Percentiles rank a stretch among this genome's conserved stretches.
phyloP scores from a whole-genome alignment of 2,797 vertebrate species.

The Acanthis flammea region DNA sequence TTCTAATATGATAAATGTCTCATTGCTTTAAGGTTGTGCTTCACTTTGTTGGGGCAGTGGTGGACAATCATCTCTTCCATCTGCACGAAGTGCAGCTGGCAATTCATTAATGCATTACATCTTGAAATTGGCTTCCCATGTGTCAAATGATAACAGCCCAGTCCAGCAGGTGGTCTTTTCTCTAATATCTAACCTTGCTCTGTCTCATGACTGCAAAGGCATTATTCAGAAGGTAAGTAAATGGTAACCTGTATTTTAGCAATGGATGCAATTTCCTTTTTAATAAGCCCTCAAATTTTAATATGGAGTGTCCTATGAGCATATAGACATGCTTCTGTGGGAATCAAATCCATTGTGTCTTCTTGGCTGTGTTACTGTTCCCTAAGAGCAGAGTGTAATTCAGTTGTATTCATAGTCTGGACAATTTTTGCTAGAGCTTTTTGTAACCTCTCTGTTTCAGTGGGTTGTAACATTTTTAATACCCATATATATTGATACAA shows the following conservation, averaged over 20 bases:
- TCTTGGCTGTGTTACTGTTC: not conserved
- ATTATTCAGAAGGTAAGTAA: constrained; percentile 88
- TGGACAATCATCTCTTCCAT: constrained; percentile 41
- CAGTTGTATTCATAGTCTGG: not conserved
- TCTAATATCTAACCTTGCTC: constrained; percentile 87
- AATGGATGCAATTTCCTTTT: not conserved
- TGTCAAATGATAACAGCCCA: constrained; percentile 76
- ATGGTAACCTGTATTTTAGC: not conserved
- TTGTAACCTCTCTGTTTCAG: not conserved
- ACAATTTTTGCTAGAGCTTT: not conserved
- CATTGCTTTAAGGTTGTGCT: constrained; percentile 83
- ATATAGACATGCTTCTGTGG: not conserved
- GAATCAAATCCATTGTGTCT: not conserved
- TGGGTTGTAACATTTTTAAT: not conserved
- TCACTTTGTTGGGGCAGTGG: constrained; percentile 80
- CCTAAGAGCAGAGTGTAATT: not conserved
- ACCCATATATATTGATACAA: not conserved
- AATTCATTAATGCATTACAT: constrained; percentile 85
- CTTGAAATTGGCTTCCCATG: constrained; percentile 86
- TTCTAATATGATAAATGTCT: not conserved
- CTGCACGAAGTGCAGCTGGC: constrained; percentile 65
- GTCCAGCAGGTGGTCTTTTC: constrained; percentile 85
- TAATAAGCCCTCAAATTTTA: not conserved
- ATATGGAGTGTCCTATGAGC: not conserved
- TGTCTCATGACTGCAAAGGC: constrained; percentile 89